Evolutionary conservation across 2,888 invertebrate species (phyloP), one percentile per base, ranked within the genome.

Genomic region (Rhagonycha lutea): DNA sequence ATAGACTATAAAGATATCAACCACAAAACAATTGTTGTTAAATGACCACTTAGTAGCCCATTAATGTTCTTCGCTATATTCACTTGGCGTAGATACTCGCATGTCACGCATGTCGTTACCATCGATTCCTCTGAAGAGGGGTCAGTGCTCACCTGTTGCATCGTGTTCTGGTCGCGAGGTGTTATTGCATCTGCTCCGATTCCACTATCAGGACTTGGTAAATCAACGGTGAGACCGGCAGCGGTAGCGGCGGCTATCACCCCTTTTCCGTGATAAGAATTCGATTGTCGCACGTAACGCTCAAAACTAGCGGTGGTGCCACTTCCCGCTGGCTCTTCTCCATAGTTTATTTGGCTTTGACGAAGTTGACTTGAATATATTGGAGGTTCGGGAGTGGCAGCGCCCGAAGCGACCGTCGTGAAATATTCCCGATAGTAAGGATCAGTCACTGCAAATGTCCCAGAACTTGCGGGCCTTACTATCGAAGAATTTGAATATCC

Each of bases 131-230:
- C 75, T 32, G 68, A 68, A 68, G 75, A 75, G 72, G 74, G 77
- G 67, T 76, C 76, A 69, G 82, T 82, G 91, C 92, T 91, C 90
- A 96, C 96, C 95, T 95, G 96, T 90, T 95, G 96, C 84, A 96
- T 92, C 87, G 95, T 93, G 86, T 95, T 94, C 89, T 96, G 96
- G 89, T 96, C 96, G 85, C 96, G 90, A 80, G 97, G 96, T 78
- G 97, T 97, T 87, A 96, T 96, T 82, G 96, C 95, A 86, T 97
- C 96, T 61, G 96, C 95, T 80, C 98, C 98, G 86, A 98, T 98
- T 80, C 98, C 98, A 86, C 96, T 96, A 90, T 98, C 98, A 28
- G 97, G 97, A 83, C 97, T 97, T 28, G 98, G 97, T 86, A 98
- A 92, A 89, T 98, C 98, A 86, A 97, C 97, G 70, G 96, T 96